Conservation (phyloP, 2,888 invertebrate species). For the Chymomyza amoena region DNA sequence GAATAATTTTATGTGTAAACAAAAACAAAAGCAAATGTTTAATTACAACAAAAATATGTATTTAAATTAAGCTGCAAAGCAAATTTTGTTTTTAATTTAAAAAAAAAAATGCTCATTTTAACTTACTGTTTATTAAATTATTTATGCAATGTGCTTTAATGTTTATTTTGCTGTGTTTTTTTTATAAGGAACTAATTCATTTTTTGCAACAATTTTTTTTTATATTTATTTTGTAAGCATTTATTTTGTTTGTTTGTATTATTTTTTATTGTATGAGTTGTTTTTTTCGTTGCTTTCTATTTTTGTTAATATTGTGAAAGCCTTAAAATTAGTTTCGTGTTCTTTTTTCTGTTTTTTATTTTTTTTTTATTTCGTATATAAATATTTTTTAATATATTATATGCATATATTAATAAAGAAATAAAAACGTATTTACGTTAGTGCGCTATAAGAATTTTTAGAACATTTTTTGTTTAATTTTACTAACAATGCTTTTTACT, state of each 20-base stretch:
- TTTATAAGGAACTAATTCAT: slow-evolving; percentile 4
- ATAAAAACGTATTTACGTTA: slow-evolving; percentile 52
- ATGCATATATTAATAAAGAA: slow-evolving; percentile 38
- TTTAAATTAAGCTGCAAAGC: not conserved
- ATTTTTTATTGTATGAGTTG: slow-evolving; percentile 18
- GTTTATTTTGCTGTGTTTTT: not conserved
- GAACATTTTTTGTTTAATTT: slow-evolving; percentile 29
- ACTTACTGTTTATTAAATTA: not conserved
- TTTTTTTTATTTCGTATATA: slow-evolving; percentile 19
- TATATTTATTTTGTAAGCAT: slow-evolving; percentile 8
- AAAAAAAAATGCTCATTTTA: too few species aligned
- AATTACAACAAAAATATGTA: not conserved
- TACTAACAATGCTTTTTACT: slow-evolving; percentile 5
- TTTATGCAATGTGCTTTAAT: not conserved
- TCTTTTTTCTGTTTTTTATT: slow-evolving; percentile 19
- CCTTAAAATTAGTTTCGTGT: slow-evolving; percentile 35
- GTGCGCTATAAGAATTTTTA: slow-evolving; percentile 55
- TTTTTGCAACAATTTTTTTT: not conserved
- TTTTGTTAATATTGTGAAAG: slow-evolving; percentile 34
- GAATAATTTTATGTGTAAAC: not conserved
- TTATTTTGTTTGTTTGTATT: slow-evolving; percentile 12
- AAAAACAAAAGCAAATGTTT: not conserved
- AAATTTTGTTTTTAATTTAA: too few species aligned
- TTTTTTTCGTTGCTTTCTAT: slow-evolving; percentile 18
- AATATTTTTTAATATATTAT: slow-evolving; percentile 18